Evolutionary conservation across 2,888 invertebrate genomes (phyloP), one percentile per base, ranked within the genome.

Genomic region (Pyrgus malvae): DNA sequence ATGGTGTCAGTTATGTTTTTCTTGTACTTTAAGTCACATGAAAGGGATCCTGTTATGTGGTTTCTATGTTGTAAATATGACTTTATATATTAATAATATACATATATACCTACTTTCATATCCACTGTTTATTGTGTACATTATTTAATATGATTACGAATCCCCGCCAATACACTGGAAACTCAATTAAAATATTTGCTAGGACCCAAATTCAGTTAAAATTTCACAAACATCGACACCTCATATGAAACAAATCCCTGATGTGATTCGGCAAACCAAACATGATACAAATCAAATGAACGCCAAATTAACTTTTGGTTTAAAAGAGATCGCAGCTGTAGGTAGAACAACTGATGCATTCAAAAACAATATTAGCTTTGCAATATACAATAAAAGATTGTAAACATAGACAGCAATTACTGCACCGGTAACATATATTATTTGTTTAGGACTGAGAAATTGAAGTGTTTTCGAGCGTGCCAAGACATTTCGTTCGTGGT

Each of bases 371-470:
- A 89, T 90, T 90, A 85, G 80, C 79, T 76, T 78, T 73, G 75
- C 79, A 76, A 86, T 88, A 87, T 79, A 88, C 87, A 87, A 90
- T 90, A 89, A 89, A 90, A 89, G 81, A 78, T 74, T 75, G 88
- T 83, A 87, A 88, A 90, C 78, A 88, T 76, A 68, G 79, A 74
- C 72, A 84, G 87, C 89, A 90, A 90, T 90, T 90, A 90, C 85
- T 80, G 78, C 79, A 75, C 76, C 73, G 76, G 80, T 81, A 83
- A 88, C 88, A 87, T 90, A 84, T n/a, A n/a, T n/a, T n/a, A n/a
- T 90, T 90, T 89, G 77, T 76, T 89, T 90, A 90, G 90, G 89
- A 89, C 88, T 77, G 82, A 82, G 83, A 78, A 80, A 85, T 83
- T 85, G 83, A 84, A 89, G 88, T 87, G 85, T 83, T 79, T 86